Conservation (phyloP, 37 sponge, comb jelly and placozoan species). For the Crambe crambe region DNA sequence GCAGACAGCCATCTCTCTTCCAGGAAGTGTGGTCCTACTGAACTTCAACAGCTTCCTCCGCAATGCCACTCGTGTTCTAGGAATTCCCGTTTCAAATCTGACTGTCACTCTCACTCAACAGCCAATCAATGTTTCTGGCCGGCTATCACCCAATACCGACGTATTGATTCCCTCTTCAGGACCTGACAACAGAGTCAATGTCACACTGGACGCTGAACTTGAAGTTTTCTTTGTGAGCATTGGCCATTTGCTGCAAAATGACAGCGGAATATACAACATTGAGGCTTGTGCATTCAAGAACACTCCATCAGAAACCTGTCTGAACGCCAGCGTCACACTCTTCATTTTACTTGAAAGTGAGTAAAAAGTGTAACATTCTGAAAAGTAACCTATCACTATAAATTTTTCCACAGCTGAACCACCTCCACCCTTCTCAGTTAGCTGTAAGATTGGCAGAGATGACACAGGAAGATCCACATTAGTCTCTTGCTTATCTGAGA, state of each 20-base stretch:
- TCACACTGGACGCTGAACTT: background rate
- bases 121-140: background rate
- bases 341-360: background rate
- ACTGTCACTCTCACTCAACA: background rate
- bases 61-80: background rate
- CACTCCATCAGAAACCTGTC: background rate
- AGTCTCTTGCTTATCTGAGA: background rate
- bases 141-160: background rate
- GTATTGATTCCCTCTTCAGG: background rate
- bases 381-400: too few relatives aligned
- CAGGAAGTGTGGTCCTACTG: background rate
- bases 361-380: too few relatives aligned
- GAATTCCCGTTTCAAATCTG: background rate
- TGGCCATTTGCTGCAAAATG: background rate
- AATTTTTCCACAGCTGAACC: too few relatives aligned
- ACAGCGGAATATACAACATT: background rate
- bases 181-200: background rate
- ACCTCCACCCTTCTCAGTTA: too few relatives aligned
- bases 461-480: background rate
- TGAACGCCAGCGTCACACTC: background rate
- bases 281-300: background rate
- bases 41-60: background rate
- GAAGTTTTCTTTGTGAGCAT: background rate
- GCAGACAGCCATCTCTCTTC: background rate
- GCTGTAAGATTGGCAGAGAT: too few relatives aligned